Base-by-base conservation (phyloP, 2,888 invertebrate genomes). In the Nomada lathburiana region DNA sequence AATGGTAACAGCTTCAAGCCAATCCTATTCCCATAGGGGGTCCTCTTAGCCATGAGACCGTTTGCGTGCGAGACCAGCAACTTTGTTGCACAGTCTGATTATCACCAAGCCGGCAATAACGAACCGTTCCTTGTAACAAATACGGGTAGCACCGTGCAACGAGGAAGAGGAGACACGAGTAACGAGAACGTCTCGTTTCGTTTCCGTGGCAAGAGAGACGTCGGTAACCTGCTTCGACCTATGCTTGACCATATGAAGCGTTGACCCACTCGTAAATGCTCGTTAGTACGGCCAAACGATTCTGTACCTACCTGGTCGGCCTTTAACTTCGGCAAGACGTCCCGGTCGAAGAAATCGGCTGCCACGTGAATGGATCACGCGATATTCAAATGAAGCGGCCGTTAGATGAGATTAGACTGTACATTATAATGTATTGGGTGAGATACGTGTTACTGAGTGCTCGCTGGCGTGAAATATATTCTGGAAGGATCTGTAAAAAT, bases 231-330 rank as follows among this genome's bases (percentile, higher is more conserved):
- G 68, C 69, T 62, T 62, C 72, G 23, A 26, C 10, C 63, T 59
- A 11, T 64, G 69, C 26, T 36, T 42, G 42, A 57, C 76, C 76
- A 64, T 64, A 69, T 64, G 63, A 76, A 79, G 59, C 68, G n/a
- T 36, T 76, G 79, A 79, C 63, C 76, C 69, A 76, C 60, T 69
- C 57, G 64, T 63, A 36, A 75, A 52, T 36, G 63, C 42, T 79
- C 69, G 50, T 68, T 53, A 72, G 53, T 63, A 36, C 36, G 10
- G 36, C 3, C 16, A 52, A 26, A 26, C 42, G n/a, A 59, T 69
- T 44, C 4, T 10, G 9, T 53, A 50, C 59, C 36, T 36, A 36
- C 13, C 16, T 26, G 42, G 10, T 18, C 36, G 16, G 52, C 44
- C 64, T 64, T 63, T 55, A 42, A 72, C 53, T 55, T 63, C 52